Percentiles rank a stretch among this genome's conserved stretches.
phyloP scores from a whole-genome alignment of 2,888 invertebrate genomes.

The Thera obeliscata region DNA sequence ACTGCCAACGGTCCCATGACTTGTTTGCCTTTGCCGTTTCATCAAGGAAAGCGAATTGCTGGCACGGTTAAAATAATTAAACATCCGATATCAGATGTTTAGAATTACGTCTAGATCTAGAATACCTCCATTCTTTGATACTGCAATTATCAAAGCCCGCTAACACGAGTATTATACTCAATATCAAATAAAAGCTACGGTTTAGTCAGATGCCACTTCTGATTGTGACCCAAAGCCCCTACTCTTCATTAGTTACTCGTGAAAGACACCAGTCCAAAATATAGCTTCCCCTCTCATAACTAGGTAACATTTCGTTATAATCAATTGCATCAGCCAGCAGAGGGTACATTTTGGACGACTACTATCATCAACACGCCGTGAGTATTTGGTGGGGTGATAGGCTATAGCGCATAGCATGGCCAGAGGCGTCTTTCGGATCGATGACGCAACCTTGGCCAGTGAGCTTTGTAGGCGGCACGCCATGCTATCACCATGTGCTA shows the following conservation, averaged over 20 bases:
- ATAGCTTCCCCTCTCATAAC: too few species aligned
- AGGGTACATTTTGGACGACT: background rate
- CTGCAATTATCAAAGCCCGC: too few species aligned
- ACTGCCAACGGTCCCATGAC: conserved; percentile 39
- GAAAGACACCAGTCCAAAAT: too few species aligned
- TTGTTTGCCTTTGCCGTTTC: conserved; percentile 26
- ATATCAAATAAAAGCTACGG: too few species aligned
- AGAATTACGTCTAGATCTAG: background rate
- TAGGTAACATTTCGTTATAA: background rate
- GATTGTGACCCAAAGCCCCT: too few species aligned
- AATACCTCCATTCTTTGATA: too few species aligned
- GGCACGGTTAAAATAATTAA: background rate
- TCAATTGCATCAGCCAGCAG: background rate
- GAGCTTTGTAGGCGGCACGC: conserved; percentile 56
- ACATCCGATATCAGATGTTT: background rate
- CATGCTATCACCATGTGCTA: conserved; percentile 32
- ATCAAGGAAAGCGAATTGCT: conserved; percentile 19
- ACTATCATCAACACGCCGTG: background rate
- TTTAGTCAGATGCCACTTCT: too few species aligned
- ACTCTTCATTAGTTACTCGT: too few species aligned
- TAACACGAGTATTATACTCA: too few species aligned
- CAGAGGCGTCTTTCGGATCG: conserved; percentile 48
- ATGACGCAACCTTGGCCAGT: conserved; percentile 64
- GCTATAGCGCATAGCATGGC: conserved; percentile 24
- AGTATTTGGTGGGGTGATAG: conserved; percentile 9